These are phyloP conservation scores for Periophthalmus modestus DNA, from an alignment of 2,113 vertebrate species.

Conservation along the genomic window DNA sequence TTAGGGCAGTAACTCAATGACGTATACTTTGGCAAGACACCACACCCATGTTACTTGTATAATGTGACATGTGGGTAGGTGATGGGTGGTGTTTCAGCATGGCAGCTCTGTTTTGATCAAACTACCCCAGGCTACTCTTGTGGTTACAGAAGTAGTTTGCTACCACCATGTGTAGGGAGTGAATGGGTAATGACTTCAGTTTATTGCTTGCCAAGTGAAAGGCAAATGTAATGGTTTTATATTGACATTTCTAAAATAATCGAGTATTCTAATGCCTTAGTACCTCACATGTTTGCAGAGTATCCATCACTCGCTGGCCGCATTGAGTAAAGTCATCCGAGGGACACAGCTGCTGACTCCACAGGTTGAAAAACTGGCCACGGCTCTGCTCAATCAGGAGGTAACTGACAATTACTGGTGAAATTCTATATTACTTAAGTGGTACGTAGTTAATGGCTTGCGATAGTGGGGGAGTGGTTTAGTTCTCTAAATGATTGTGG, in stretches of 20 bases:
- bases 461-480: not conserved
- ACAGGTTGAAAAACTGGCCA: slow-evolving; percentile 89
- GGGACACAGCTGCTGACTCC: slow-evolving; percentile 87
- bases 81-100: too few species aligned
- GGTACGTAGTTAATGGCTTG: not conserved
- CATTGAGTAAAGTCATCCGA: slow-evolving; percentile 95
- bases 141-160: too few species aligned
- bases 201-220: too few species aligned
- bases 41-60: too few species aligned
- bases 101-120: too few species aligned
- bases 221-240: not conserved
- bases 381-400: slow-evolving; percentile 92
- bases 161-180: too few species aligned
- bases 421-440: not conserved
- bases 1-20: too few species aligned
- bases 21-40: too few species aligned
- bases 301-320: slow-evolving; percentile 93
- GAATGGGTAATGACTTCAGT: too few species aligned
- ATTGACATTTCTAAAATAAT: not conserved
- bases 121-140: too few species aligned
- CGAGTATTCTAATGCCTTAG: not conserved
- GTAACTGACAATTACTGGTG: slow-evolving; percentile 68
- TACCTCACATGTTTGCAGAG: slow-evolving; percentile 50
- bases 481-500: slow-evolving; percentile 13
- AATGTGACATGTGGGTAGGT: too few species aligned